A percentile compares a stretch with the other conserved stretches of the same genome.
phyloP scores from a whole-genome alignment of 2,113 vertebrate genomes.

The Recurvirostra avosetta region DNA sequence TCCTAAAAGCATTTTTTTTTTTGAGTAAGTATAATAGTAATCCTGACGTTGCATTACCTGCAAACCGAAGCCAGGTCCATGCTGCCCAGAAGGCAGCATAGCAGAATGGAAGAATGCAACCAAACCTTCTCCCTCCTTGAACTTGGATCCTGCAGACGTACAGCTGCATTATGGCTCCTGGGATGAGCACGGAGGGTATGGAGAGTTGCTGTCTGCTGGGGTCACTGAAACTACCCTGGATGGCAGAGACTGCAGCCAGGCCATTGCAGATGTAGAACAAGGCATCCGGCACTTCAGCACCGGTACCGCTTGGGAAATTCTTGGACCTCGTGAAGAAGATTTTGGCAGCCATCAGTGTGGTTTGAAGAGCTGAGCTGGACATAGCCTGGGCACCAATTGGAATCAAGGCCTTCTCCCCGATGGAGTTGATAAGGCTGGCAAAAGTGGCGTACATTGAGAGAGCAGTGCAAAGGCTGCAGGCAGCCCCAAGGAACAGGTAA shows the following conservation, averaged over 20 bases:
- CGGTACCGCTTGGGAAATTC: background rate
- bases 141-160: slow-evolving; percentile 83
- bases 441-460: slow-evolving; percentile 81
- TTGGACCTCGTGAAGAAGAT: background rate
- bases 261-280: slow-evolving; percentile 87
- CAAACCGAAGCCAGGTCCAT: slow-evolving; percentile 87
- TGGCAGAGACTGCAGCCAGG: slow-evolving; percentile 79
- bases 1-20: background rate
- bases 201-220: slow-evolving; percentile 70
- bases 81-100: slow-evolving; percentile 83
- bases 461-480: slow-evolving; percentile 75
- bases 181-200: slow-evolving; percentile 83
- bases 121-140: slow-evolving; percentile 74
- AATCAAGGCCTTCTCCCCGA: slow-evolving; percentile 85
- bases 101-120: slow-evolving; percentile 79
- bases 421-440: slow-evolving; percentile 83
- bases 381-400: slow-evolving; percentile 77
- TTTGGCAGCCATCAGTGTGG: background rate
- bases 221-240: slow-evolving; percentile 56
- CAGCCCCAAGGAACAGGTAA: slow-evolving; percentile 79
- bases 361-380: slow-evolving; percentile 68
- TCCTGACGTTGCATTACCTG: slow-evolving; percentile 65
- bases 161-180: slow-evolving; percentile 80
- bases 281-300: slow-evolving; percentile 72
- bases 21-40: background rate